Conservation (phyloP, 2,113 vertebrate genomes). For the Datnioides undecimradiatus region DNA sequence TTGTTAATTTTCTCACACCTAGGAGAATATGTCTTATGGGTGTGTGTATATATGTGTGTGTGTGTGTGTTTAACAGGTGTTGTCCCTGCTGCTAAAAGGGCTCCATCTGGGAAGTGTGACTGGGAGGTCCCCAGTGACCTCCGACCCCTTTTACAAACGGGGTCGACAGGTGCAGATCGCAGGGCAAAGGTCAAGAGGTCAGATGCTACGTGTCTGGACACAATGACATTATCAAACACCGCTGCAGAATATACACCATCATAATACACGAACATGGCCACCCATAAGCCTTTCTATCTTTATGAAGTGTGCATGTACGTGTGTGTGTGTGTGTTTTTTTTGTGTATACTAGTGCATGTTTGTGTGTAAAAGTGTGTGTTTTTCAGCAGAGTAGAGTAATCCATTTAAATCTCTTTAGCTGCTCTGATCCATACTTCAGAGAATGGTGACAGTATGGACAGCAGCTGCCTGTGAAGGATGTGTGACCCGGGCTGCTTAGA, state of each 20-base stretch:
- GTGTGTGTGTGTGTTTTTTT: neutral
- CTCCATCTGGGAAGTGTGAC: constrained; percentile 52
- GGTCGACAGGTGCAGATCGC: constrained; percentile 49
- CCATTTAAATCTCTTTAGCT: constrained; percentile 67
- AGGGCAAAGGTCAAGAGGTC: constrained; percentile 56
- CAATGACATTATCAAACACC: constrained; percentile 24
- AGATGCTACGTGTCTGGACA: constrained; percentile 9
- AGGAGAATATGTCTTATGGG: constrained; percentile 4
- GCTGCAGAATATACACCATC: neutral
- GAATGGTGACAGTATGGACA: constrained; percentile 51
- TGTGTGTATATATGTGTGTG: constrained; percentile 10
- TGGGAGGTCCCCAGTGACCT: constrained; percentile 42
- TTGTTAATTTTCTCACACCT: constrained; percentile 13
- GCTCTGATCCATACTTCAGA: constrained; percentile 64
- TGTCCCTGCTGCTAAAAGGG: constrained; percentile 25
- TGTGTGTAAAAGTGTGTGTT: constrained; percentile 13
- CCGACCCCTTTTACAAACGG: constrained; percentile 50
- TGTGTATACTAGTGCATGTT: too few species aligned
- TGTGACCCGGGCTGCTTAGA: constrained; percentile 44
- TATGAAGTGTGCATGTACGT: neutral
- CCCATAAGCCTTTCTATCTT: constrained; percentile 3
- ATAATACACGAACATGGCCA: neutral
- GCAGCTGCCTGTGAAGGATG: constrained; percentile 66
- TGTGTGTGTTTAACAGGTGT: constrained; percentile 69
- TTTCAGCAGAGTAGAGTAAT: constrained; percentile 48